Evolutionary conservation across 2,888 invertebrate species (phyloP).

Genomic region (Pseudoips prasinana): DNA sequence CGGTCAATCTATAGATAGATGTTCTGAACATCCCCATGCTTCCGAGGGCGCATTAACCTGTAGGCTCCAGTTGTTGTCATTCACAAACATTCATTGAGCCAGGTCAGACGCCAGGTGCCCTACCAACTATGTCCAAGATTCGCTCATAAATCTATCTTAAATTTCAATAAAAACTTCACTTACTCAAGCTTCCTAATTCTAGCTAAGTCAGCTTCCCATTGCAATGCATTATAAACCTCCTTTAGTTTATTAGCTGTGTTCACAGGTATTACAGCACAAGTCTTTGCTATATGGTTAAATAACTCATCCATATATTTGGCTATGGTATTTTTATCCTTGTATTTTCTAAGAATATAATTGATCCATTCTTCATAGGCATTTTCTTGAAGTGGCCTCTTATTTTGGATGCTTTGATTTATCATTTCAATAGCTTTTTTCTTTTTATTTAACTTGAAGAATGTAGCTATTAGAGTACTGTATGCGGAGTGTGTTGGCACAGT

Average conservation of each 20-base stretch:
- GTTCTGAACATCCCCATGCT: too few species aligned
- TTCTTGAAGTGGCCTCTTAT: constrained; percentile 64
- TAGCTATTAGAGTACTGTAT: constrained; percentile 78
- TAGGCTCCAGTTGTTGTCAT: too few species aligned
- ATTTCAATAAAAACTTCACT: constrained; percentile 26
- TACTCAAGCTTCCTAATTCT: constrained; percentile 56
- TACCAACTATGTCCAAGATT: too few species aligned
- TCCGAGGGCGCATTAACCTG: too few species aligned
- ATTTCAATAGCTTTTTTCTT: constrained; percentile 82
- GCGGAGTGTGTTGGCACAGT: constrained; percentile 65
- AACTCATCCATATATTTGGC: constrained; percentile 78
- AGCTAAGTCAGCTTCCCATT: constrained; percentile 56
- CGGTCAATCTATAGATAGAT: too few species aligned
- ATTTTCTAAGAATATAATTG: constrained; percentile 62
- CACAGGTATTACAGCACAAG: constrained; percentile 58
- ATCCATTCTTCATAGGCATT: constrained; percentile 79
- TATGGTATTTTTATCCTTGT: constrained; percentile 53
- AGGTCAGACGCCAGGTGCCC: too few species aligned
- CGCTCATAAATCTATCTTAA: too few species aligned
- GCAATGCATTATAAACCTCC: constrained; percentile 46
- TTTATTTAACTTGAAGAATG: constrained; percentile 83
- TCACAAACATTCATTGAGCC: too few species aligned
- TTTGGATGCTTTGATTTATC: constrained; percentile 77
- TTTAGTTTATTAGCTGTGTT: constrained; percentile 49
- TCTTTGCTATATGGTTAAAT: constrained; percentile 76